A percentile compares a stretch with the other conserved stretches of the same genome.
These are phyloP conservation scores for Pholis gunnellus DNA, from an alignment of 2,113 vertebrate genomes.

Conservation along the genomic window DNA sequence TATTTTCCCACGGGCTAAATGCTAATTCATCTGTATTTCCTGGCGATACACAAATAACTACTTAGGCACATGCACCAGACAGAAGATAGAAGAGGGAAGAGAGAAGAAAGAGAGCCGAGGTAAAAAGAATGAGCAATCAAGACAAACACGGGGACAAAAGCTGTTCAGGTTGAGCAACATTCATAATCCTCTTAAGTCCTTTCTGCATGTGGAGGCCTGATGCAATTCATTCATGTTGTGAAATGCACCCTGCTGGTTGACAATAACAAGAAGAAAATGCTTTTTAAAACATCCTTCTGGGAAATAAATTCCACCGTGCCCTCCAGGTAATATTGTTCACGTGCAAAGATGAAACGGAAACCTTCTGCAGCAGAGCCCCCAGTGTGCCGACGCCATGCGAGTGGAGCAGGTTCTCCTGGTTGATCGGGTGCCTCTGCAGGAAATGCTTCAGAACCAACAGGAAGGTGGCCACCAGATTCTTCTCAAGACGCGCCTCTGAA, in stretches of 20 bases:
- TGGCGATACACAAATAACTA: slow-evolving; percentile 34
- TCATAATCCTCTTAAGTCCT: slow-evolving; percentile 1
- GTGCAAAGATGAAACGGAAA: slow-evolving; percentile 53
- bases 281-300: background rate
- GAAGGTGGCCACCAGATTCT: slow-evolving; percentile 94
- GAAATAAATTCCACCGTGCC: background rate
- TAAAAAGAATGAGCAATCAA: slow-evolving; percentile 8
- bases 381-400: slow-evolving; percentile 89
- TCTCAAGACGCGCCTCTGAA: slow-evolving; percentile 95
- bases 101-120: background rate
- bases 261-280: background rate
- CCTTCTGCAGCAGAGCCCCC: slow-evolving; percentile 94
- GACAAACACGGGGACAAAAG: background rate
- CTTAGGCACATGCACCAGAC: background rate
- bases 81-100: slow-evolving; percentile 3
- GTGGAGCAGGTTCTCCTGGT: slow-evolving; percentile 95
- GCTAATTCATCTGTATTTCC: slow-evolving; percentile 33
- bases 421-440: slow-evolving; percentile 93
- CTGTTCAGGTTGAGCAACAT: background rate
- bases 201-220: background rate
- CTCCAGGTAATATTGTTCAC: background rate
- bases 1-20: slow-evolving; percentile 25
- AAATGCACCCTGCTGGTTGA: background rate
- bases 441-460: slow-evolving; percentile 95
- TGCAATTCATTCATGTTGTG: background rate